phyloP scores from a whole-genome alignment of 2,888 invertebrate species.

The Encarsia formosa region DNA sequence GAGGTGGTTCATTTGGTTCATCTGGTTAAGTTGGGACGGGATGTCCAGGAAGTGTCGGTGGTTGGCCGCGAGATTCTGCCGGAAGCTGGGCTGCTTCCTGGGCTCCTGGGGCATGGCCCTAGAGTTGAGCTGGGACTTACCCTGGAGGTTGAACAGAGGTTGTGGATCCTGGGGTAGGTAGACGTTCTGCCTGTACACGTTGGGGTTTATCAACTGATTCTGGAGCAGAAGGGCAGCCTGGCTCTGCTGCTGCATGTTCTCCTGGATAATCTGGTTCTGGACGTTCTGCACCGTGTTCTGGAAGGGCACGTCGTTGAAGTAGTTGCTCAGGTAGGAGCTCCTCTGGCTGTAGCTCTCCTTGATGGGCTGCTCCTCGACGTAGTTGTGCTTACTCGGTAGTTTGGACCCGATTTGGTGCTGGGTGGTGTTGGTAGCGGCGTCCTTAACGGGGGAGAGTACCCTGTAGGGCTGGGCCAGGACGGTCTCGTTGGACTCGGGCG shows the following conservation, averaged over 20 bases:
- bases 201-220: conserved; percentile 35
- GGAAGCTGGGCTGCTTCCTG: conserved; percentile 32
- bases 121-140: conserved; percentile 38
- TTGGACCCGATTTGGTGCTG: conserved; percentile 36
- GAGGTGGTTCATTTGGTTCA: conserved; percentile 29
- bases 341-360: conserved; percentile 35
- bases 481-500: conserved; percentile 49
- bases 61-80: conserved; percentile 35
- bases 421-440: conserved; percentile 45
- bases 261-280: conserved; percentile 49
- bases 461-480: conserved; percentile 44
- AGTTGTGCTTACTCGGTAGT: conserved; percentile 34
- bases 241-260: conserved; percentile 48
- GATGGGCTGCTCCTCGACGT: conserved; percentile 36
- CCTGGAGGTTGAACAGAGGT: conserved; percentile 31
- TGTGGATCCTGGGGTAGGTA: conserved; percentile 31
- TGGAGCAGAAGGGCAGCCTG: conserved; percentile 37
- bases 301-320: conserved; percentile 43
- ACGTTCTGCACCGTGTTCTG: conserved; percentile 49
- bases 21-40: conserved; percentile 30
- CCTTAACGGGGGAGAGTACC: conserved; percentile 45
- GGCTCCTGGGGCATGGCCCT: conserved; percentile 47
- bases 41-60: conserved; percentile 35
- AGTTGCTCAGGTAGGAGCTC: conserved; percentile 33
- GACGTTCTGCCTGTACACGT: conserved; percentile 32